Conservation (phyloP, 2,113 vertebrate genomes). For the Hymenochirus boettgeri region DNA sequence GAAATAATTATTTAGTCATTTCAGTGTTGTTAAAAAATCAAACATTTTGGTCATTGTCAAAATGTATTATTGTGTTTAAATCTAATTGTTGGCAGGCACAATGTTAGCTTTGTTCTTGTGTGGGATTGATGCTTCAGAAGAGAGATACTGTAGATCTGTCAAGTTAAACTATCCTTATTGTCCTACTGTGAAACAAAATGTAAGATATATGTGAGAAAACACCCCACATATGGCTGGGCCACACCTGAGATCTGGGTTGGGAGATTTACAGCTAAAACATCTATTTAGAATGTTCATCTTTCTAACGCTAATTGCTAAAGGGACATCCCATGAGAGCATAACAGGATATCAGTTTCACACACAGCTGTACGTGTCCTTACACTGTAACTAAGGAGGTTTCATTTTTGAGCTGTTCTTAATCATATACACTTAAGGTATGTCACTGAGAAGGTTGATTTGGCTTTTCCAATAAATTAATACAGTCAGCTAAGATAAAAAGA, state of each 20-base stretch:
- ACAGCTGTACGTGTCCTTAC: constrained; percentile 14
- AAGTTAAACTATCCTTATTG: not conserved
- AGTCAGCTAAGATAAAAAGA: not conserved
- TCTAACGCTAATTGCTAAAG: constrained; percentile 29
- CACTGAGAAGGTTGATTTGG: constrained; percentile 19
- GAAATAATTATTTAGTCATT: no score
- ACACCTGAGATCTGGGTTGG: not conserved
- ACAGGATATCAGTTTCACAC: constrained; percentile 38
- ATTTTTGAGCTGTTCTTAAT: constrained; percentile 39
- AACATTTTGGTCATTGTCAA: no score
- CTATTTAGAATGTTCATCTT: constrained; percentile 5
- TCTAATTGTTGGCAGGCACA: not conserved
- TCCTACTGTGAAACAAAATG: fast-evolving
- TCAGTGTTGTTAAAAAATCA: no score
- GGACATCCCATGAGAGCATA: constrained; percentile 12
- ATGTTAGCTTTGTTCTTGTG: constrained; percentile 13
- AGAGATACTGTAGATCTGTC: not conserved
- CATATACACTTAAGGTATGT: constrained; percentile 10
- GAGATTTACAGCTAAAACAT: constrained; percentile 29
- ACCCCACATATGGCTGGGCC: fast-evolving
- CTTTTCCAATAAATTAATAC: constrained; percentile 18
- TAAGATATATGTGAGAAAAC: not conserved
- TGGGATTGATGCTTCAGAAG: not conserved
- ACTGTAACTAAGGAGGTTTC: not conserved
- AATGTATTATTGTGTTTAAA: no score